Base-by-base conservation (phyloP, 2,888 invertebrate genomes). In the Hydroisotoma schaefferi region DNA sequence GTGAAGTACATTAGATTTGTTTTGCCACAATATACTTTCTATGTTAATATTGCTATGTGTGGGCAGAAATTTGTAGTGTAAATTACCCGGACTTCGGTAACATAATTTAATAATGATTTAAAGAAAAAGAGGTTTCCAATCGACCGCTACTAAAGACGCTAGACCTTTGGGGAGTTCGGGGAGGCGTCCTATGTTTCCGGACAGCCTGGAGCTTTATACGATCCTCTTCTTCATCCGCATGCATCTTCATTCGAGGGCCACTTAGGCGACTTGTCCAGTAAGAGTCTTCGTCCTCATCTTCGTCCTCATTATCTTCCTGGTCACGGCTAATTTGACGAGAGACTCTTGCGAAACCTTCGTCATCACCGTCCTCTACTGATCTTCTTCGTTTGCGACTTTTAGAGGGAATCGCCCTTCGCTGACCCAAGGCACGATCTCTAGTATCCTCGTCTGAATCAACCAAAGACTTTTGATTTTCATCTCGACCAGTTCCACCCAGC, bases 191-290 rank as follows among this genome's bases (percentile, higher is more conserved):
- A 40, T 18, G n/a, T 28, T 28, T 52, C 25, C 53, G 22, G 15
- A 23, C 25, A 51, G 63, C 59, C 51, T 57, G 56, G 23, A 58
- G 28, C 63, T 80, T 78, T 25, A 81, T 76, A 74, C 83, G 85
- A 57, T 84, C 83, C 76, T 88, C 88, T 77, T 88, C 87, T 74
- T 90, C 90, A 77, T 90, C 90, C n/a, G 90, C 90, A 76, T 87
- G 88, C 90, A 90, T 90, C 73, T 88, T 80, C 89, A 90, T 89
- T 73, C 87, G 79, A 8, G 87, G 85, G 48, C 83, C 77, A 78
- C 87, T 87, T 52, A 70, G 81, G 73, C 83, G 82, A n/a, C 57
- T 59, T 26, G 57, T 59, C 71, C 72, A 72, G n/a, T 61, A 51
- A 5, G 62, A 66, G 38, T 57, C 63, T 20, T 57, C 63, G 18